Evolutionary conservation across 2,797 vertebrate genomes (phyloP).

Genomic region (Staurois parvus): DNA sequence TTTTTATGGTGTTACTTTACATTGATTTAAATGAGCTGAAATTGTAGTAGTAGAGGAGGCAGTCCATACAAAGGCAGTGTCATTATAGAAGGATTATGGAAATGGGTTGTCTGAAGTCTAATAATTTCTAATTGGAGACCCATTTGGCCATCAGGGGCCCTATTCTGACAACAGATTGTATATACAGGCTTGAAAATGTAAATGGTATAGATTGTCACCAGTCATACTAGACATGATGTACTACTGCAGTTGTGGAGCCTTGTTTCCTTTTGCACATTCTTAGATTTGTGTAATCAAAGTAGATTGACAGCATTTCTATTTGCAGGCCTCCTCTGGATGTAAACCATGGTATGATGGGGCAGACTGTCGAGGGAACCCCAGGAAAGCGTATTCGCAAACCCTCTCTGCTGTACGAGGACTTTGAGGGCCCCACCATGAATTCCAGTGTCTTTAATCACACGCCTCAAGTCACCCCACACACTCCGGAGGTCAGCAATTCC

Average conservation of each 20-base stretch:
- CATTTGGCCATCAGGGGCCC: background rate
- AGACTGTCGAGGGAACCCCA: conserved; percentile 78
- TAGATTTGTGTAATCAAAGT: too few relatives aligned
- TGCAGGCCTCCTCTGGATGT: conserved; percentile 48
- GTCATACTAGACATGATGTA: too few relatives aligned
- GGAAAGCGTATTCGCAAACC: conserved; percentile 94
- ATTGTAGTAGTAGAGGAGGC: background rate
- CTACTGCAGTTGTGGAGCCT: too few relatives aligned
- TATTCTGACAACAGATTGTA: background rate
- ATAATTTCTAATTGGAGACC: too few relatives aligned
- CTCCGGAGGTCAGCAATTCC: conserved; percentile 83
- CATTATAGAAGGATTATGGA: too few relatives aligned
- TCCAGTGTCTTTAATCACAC: conserved; percentile 71
- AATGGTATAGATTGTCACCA: too few relatives aligned
- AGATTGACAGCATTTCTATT: background rate
- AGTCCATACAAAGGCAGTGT: background rate
- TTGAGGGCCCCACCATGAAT: conserved; percentile 89
- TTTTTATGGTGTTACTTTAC: too few relatives aligned
- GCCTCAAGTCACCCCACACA: conserved; percentile 75
- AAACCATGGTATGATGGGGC: conserved; percentile 64
- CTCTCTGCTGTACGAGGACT: conserved; percentile 92
- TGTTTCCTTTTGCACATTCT: too few relatives aligned
- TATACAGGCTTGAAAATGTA: too few relatives aligned
- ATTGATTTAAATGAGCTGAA: background rate
- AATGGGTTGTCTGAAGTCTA: too few relatives aligned